phyloP scores from a whole-genome alignment of 2,113 vertebrate genomes.

The Pavo muticus region DNA sequence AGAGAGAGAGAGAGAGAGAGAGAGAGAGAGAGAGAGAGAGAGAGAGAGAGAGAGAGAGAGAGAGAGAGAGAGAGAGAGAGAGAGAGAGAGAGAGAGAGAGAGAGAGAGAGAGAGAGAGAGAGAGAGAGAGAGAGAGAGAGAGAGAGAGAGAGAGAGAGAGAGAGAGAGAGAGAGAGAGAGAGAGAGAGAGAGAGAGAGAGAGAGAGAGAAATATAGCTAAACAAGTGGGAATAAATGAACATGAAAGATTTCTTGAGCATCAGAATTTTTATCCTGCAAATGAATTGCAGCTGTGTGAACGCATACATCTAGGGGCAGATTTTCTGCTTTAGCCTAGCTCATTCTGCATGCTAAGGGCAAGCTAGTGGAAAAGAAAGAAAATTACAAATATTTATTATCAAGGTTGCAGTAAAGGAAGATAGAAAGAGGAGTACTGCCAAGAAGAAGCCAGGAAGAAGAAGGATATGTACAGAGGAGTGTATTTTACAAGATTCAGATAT shows the following conservation, averaged over 20 bases:
- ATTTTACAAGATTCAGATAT: neutral
- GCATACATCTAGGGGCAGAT: neutral
- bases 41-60: neutral
- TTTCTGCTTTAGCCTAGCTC: neutral
- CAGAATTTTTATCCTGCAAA: conserved; percentile 11
- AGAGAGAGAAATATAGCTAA: neutral
- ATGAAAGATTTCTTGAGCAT: neutral
- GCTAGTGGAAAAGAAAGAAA: conserved; percentile 21
- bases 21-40: neutral
- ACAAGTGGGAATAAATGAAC: neutral
- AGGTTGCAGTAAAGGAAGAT: conserved; percentile 8
- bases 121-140: neutral
- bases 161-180: neutral
- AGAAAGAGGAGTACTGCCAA: neutral
- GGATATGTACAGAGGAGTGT: neutral
- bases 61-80: neutral
- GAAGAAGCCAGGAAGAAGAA: neutral
- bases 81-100: fast-evolving
- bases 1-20: neutral
- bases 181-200: no score
- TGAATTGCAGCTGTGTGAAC: neutral
- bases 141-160: neutral
- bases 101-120: neutral
- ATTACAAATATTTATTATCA: conserved; percentile 21
- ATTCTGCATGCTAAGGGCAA: neutral